Evolutionary conservation across 2,888 invertebrate species (phyloP), one percentile per base, ranked within the genome.

Genomic region (Chalcosyrphus nemorum): DNA sequence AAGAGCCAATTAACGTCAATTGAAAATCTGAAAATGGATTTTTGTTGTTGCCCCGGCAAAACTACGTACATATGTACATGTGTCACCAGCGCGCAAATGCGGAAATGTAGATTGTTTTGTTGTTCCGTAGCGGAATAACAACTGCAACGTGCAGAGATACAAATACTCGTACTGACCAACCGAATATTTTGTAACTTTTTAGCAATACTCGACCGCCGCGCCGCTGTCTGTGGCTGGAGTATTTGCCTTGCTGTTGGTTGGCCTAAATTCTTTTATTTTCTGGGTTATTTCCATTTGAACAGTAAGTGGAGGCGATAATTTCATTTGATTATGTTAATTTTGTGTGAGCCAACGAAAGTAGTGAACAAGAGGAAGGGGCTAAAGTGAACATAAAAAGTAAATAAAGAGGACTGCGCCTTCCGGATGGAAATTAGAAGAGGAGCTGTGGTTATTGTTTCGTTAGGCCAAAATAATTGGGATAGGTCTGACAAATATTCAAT

Each of bases 1-100:
- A 63, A 82, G 78, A 63, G 78, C 63, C 82, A 82, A 82, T 82
- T 82, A 78, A 74, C 63, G 56, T 82, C 82, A 77, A 82, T 82
- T 82, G 82, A 78, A 24, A 82, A 82, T 82, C 82, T 63, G 66
- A 52, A 82, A 82, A 82, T 82, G 78, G 52, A 41, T 13, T 35
- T 71, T 76, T 54, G 75, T 61, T 59, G 57, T 47, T 57, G 56
- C 15, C 21, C 29, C 24, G 24, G 24, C 24, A 4, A n/a, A n/a
- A n/a, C 24, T 4, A 4, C 17, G 11, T 52, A 19, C 54, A n/a
- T 41, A 63, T 65, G 52, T n/a, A n/a, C n/a, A n/a, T 72, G 77
- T 81, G 71, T 66, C 81, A 72, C 50, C 24, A 24, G 2, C 54
- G 77, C 77, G 77, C 77, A 77, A 77, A 77, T 77, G 72, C 81